Percentiles rank a stretch among this genome's conserved stretches.
phyloP scores from a whole-genome alignment of 1,140 invertebrate genomes.

The Pseudobourletiella spinata region DNA sequence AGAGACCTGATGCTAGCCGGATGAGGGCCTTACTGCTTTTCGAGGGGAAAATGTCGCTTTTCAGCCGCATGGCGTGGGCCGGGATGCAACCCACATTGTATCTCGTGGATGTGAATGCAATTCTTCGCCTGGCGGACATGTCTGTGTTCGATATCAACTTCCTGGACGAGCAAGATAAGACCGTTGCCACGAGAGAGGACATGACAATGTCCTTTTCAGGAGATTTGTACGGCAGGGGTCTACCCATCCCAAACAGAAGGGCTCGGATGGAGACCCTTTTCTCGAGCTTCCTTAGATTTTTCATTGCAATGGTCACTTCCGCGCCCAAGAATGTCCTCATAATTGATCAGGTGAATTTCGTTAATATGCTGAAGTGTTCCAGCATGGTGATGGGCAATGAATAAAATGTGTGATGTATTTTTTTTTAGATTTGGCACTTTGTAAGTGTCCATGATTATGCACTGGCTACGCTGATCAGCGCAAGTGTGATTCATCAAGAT shows the following conservation, averaged over 20 bases:
- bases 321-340: slow-evolving; percentile 13
- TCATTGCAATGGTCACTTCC: slow-evolving; percentile 17
- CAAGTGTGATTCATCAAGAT: not conserved
- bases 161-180: not conserved
- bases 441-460: slow-evolving; percentile 8
- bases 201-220: not conserved
- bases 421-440: slow-evolving; percentile 31
- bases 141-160: slow-evolving; percentile 22
- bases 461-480: not conserved
- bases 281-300: slow-evolving; percentile 16
- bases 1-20: not conserved
- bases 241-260: not conserved
- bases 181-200: not conserved
- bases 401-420: not conserved
- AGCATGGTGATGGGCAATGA: too few relatives aligned
- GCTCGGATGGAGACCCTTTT: slow-evolving; percentile 16
- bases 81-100: slow-evolving; percentile 14
- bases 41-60: slow-evolving; percentile 25
- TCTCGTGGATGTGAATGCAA: slow-evolving; percentile 22
- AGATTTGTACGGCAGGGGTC: not conserved
- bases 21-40: slow-evolving; percentile 27
- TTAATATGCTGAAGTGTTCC: too few relatives aligned
- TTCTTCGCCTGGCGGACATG: slow-evolving; percentile 27
- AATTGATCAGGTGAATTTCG: slow-evolving; percentile 10
- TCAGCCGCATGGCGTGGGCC: slow-evolving; percentile 20